Percentiles rank a stretch among this genome's conserved stretches.
These are phyloP conservation scores for Tubiluchus corallicola DNA, from an alignment of 2,888 invertebrate genomes.

Conservation along the genomic window DNA sequence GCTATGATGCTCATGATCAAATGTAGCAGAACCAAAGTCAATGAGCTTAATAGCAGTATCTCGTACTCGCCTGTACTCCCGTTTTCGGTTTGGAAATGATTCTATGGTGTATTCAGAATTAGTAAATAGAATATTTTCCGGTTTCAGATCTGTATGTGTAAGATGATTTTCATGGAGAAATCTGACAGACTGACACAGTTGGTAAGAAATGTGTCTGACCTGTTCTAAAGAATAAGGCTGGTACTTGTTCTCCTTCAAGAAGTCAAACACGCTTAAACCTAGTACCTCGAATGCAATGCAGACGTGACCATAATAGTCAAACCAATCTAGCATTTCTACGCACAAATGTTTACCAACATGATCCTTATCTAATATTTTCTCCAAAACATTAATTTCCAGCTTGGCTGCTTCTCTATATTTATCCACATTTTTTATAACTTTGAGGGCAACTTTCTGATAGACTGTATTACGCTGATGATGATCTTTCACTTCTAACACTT, in stretches of 20 bases:
- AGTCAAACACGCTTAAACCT: conserved; percentile 31
- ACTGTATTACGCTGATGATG: no score
- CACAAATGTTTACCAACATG: conserved; percentile 34
- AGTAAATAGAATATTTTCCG: conserved; percentile 32
- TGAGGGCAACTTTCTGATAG: conserved; percentile 10
- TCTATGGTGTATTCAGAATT: conserved; percentile 24
- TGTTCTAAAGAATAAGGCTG: conserved; percentile 30
- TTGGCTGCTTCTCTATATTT: conserved; percentile 13
- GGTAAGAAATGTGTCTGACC: conserved; percentile 30
- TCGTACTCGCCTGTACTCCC: conserved; percentile 9
- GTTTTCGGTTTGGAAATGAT: no score
- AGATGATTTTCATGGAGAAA: conserved; percentile 30
- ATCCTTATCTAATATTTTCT: conserved; percentile 8
- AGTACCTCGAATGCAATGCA: conserved; percentile 30
- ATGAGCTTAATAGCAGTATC: conserved; percentile 11
- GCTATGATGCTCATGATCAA: conserved; percentile 14
- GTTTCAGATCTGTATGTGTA: conserved; percentile 32
- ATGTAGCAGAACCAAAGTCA: conserved; percentile 13
- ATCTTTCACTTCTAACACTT: background rate
- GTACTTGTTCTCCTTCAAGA: conserved; percentile 32
- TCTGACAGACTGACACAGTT: conserved; percentile 28
- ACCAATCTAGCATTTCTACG: conserved; percentile 30
- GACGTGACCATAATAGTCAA: conserved; percentile 32
- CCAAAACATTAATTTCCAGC: conserved; percentile 12
- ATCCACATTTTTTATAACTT: conserved; percentile 13